A percentile compares a stretch with the other conserved stretches of the same genome.
These are phyloP conservation scores for Volucella inanis DNA, from an alignment of 2,888 invertebrate species.

Conservation along the genomic window DNA sequence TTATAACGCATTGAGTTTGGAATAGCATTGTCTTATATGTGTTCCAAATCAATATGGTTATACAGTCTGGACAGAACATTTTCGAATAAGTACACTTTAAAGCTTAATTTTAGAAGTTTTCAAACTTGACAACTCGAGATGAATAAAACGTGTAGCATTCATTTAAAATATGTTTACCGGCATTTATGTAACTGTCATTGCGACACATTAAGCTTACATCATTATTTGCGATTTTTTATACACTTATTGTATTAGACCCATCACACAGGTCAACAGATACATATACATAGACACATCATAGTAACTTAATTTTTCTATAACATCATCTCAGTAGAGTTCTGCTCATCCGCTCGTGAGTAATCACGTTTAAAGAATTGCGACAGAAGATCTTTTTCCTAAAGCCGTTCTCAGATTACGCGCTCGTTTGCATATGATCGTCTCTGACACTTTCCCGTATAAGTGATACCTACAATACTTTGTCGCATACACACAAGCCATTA, in stretches of 20 bases:
- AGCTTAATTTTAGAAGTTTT: too few species aligned
- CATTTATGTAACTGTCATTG: background rate
- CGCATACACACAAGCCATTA: background rate
- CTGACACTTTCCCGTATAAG: conserved; percentile 15
- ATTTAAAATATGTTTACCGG: conserved; percentile 2
- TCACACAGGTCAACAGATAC: background rate
- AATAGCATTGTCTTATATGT: too few species aligned
- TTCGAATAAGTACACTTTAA: too few species aligned
- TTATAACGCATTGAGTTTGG: too few species aligned
- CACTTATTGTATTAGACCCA: conserved; percentile 26
- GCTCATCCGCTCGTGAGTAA: conserved; percentile 43
- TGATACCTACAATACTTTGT: background rate
- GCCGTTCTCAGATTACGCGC: conserved; percentile 51
- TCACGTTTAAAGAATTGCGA: conserved; percentile 50
- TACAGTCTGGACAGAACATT: too few species aligned
- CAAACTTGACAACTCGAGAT: background rate
- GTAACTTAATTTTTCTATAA: conserved; percentile 2
- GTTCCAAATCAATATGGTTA: too few species aligned
- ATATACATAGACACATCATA: too few species aligned
- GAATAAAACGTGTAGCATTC: background rate
- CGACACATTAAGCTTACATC: background rate
- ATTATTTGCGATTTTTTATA: conserved; percentile 1
- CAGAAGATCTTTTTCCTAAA: conserved; percentile 43
- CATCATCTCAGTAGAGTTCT: conserved; percentile 21
- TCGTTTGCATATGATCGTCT: conserved; percentile 19